phyloP scores from a whole-genome alignment of 2,113 vertebrate genomes.

The Meles meles region DNA sequence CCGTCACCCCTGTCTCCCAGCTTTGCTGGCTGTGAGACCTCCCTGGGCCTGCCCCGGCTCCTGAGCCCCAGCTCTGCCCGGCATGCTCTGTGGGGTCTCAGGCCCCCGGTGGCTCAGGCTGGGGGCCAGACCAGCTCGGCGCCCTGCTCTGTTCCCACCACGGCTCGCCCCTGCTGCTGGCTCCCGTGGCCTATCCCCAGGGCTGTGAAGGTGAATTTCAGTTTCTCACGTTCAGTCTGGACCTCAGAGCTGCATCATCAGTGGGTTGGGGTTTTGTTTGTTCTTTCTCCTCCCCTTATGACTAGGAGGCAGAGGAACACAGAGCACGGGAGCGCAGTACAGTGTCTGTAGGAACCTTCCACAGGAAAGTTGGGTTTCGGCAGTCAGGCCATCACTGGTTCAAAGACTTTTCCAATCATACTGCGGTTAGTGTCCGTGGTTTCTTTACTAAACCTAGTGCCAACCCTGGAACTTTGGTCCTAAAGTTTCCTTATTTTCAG shows the following conservation, averaged over 20 bases:
- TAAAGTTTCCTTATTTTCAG: neutral
- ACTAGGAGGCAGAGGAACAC: neutral
- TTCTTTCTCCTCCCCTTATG: neutral
- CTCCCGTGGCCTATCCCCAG: rapidly evolving
- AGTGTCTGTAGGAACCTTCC: neutral
- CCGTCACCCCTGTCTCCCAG: neutral
- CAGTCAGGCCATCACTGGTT: neutral
- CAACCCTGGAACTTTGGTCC: neutral
- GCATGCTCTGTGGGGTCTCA: too few relatives aligned
- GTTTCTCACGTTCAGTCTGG: neutral
- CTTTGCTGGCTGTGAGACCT: too few relatives aligned
- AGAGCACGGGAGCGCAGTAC: rapidly evolving
- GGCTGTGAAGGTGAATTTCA: neutral
- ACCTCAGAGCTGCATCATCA: neutral
- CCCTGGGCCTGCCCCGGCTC: neutral
- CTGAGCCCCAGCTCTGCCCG: neutral
- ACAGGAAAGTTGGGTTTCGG: neutral
- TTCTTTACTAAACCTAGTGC: neutral
- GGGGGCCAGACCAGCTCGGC: too few relatives aligned
- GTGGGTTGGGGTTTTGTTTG: neutral
- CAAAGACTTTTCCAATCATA: neutral
- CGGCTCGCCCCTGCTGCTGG: neutral
- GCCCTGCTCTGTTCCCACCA: neutral
- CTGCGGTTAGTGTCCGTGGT: neutral
- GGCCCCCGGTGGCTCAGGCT: neutral